Percentiles rank a stretch among this genome's conserved stretches.
phyloP scores from a whole-genome alignment of 2,888 invertebrate species.

The Tenthredo scrophulariae region DNA sequence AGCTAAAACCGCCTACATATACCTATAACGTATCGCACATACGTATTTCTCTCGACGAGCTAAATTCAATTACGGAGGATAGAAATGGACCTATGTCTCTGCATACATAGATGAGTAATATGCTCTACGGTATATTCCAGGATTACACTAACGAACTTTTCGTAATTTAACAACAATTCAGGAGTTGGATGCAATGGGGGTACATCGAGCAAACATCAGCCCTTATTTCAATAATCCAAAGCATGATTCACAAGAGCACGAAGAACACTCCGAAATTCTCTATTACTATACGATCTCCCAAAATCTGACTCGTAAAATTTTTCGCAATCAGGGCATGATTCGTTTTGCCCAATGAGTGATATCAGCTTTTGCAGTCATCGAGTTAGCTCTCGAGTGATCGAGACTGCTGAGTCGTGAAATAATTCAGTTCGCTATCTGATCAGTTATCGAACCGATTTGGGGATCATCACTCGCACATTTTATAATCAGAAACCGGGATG shows the following conservation, averaged over 20 bases:
- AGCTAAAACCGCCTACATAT: background rate
- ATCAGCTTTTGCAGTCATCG: no score
- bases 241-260: no score
- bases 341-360: background rate
- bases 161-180: background rate
- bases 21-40: background rate
- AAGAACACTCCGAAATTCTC: no score
- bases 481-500: background rate
- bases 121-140: background rate
- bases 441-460: background rate
- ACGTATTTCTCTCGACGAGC: background rate
- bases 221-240: background rate
- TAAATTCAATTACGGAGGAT: slow-evolving; percentile 23
- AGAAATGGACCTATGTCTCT: background rate
- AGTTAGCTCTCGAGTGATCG: slow-evolving; percentile 12
- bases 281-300: no score
- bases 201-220: background rate
- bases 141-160: background rate
- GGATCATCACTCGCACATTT: background rate
- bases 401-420: background rate
- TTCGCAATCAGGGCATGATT: background rate
- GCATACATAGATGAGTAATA: background rate
- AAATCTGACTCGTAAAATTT: no score
- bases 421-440: background rate
- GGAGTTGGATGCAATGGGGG: background rate